These are phyloP conservation scores for Onthophagus sagittarius DNA, from an alignment of 2,888 invertebrate species.

Conservation along the genomic window DNA sequence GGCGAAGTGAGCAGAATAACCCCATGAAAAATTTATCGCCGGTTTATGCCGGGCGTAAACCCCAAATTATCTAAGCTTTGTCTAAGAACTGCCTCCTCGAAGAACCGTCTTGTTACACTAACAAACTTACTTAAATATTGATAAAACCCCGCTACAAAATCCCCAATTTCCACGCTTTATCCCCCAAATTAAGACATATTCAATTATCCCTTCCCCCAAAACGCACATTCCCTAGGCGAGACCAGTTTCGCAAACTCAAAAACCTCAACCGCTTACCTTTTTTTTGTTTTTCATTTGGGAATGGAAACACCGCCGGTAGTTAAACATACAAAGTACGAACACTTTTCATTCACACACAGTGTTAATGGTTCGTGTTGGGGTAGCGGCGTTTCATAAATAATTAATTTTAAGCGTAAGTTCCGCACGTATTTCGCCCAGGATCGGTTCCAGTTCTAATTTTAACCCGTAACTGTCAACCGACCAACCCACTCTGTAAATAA, in stretches of 20 bases:
- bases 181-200: neutral
- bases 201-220: neutral
- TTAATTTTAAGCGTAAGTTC: neutral
- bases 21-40: conserved; percentile 11
- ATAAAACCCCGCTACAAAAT: neutral
- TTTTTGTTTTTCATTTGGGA: neutral
- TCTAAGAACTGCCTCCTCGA: neutral
- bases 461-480: neutral
- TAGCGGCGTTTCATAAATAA: neutral
- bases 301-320: neutral
- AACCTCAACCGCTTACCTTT: neutral
- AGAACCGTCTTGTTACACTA: neutral
- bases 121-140: neutral
- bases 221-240: neutral
- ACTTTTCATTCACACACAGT: neutral
- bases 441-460: neutral
- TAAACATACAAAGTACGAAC: neutral
- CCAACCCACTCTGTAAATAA: neutral
- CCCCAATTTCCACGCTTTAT: neutral
- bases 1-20: neutral
- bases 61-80: conserved; percentile 10
- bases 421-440: no score
- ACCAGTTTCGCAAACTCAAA: no score
- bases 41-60: conserved; percentile 3
- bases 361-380: neutral